Evolutionary conservation across 1,140 invertebrate species (phyloP).

Genomic region (Dufourea novaeangliae): DNA sequence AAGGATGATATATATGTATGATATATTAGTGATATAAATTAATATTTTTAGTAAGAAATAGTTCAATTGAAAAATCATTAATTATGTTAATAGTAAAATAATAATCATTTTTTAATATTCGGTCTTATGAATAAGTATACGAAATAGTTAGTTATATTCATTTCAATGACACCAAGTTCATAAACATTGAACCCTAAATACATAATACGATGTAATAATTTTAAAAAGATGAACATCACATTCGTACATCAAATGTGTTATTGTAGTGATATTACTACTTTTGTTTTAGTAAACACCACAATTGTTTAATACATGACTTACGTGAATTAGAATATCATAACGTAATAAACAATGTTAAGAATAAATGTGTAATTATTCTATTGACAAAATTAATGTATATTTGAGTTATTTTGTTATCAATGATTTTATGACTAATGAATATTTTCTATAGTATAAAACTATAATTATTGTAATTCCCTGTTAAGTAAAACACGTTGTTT

Average conservation of each 20-base stretch:
- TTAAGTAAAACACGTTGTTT: not conserved
- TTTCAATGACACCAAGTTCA: not conserved
- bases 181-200: not conserved
- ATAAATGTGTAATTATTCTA: not conserved
- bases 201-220: not conserved
- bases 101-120: not conserved
- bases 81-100: not conserved
- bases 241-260: not conserved
- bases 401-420: not conserved
- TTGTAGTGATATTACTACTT: not conserved
- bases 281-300: not conserved
- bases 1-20: not conserved
- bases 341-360: not conserved
- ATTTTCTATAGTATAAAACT: not conserved
- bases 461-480: not conserved
- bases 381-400: not conserved
- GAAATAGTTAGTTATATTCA: not conserved
- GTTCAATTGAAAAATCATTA: not conserved
- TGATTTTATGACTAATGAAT: not conserved
- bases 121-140: not conserved
- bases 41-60: not conserved
- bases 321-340: not conserved
- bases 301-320: not conserved
- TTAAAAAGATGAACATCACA: not conserved
- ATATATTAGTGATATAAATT: not conserved